Evolutionary conservation across 2,113 vertebrate species (phyloP).

Genomic region (Uria lomvia): DNA sequence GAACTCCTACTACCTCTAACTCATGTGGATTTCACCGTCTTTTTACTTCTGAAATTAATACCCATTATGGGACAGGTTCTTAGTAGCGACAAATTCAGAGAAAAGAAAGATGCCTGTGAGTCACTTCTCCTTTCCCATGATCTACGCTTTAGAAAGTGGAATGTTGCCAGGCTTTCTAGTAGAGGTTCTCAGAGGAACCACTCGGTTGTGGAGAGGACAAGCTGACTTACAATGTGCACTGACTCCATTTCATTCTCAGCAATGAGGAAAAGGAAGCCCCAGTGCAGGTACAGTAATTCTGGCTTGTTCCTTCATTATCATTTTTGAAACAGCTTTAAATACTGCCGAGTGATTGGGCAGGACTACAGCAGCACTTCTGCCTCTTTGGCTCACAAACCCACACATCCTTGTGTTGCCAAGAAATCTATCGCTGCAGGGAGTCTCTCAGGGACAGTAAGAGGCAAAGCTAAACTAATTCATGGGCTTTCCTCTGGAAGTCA

Average conservation of each 20-base stretch:
- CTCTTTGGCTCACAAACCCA: neutral
- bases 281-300: neutral
- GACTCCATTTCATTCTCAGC: neutral
- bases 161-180: neutral
- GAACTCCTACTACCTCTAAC: neutral
- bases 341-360: neutral
- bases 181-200: neutral
- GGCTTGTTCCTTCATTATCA: fast-evolving
- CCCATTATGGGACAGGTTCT: neutral
- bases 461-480: neutral
- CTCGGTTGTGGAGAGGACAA: neutral
- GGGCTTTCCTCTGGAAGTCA: neutral
- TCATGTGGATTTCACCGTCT: neutral
- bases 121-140: neutral
- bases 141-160: neutral
- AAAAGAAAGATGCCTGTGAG: neutral
- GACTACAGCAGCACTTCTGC: neutral
- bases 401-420: neutral
- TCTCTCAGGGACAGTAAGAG: neutral
- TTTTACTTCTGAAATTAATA: neutral
- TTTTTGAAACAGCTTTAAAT: neutral
- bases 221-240: neutral
- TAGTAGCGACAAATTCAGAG: neutral
- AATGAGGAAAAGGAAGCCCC: neutral
- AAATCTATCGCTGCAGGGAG: neutral